Evolutionary conservation across 2,888 invertebrate species (phyloP).

Genomic region (Polyommatus iphigenia): DNA sequence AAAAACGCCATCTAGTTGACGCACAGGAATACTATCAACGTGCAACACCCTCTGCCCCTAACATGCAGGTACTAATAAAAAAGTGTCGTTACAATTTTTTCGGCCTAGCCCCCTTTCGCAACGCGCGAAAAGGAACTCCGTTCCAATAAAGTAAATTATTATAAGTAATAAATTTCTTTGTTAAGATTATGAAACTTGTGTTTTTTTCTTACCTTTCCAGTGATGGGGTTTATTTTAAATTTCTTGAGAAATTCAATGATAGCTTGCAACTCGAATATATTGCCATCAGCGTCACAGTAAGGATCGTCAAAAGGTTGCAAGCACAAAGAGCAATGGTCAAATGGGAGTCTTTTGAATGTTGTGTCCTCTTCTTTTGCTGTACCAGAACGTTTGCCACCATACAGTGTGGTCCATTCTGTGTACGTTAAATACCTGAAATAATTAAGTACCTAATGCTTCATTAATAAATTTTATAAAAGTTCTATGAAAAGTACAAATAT

Average conservation of each 20-base stretch:
- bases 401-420: slow-evolving; percentile 93
- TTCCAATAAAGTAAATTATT: neutral
- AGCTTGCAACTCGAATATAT: slow-evolving; percentile 94
- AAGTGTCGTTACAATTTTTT: too few relatives aligned
- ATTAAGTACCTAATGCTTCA: slow-evolving; percentile 31
- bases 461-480: slow-evolving; percentile 26
- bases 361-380: slow-evolving; percentile 86
- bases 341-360: slow-evolving; percentile 94
- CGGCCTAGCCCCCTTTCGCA: too few relatives aligned
- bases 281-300: slow-evolving; percentile 93
- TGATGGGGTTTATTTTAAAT: slow-evolving; percentile 95
- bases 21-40: too few relatives aligned
- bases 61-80: too few relatives aligned
- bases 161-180: neutral
- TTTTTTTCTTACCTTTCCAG: slow-evolving; percentile 84
- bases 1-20: too few relatives aligned
- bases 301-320: slow-evolving; percentile 96
- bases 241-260: slow-evolving; percentile 93
- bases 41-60: too few relatives aligned
- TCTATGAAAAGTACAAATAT: neutral
- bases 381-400: slow-evolving; percentile 91
- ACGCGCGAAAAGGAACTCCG: too few relatives aligned
- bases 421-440: slow-evolving; percentile 88
- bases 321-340: slow-evolving; percentile 94
- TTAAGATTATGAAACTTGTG: neutral